These are phyloP conservation scores for Phaetusa simplex DNA, from an alignment of 2,113 vertebrate species.

Conservation along the genomic window DNA sequence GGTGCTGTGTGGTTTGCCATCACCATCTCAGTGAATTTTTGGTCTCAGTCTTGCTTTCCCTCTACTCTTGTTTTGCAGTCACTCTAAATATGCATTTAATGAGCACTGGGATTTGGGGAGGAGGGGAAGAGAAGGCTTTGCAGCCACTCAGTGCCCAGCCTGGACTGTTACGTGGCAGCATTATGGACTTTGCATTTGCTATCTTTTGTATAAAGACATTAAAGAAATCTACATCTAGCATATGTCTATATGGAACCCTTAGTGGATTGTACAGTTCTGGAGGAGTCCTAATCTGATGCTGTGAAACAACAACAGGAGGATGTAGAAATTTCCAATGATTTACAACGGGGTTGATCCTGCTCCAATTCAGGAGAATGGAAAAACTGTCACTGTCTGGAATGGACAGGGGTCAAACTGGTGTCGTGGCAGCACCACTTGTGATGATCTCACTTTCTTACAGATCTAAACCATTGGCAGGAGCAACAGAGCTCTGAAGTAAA, in stretches of 20 bases:
- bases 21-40: not conserved
- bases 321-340: slow-evolving; percentile 1
- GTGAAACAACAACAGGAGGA: not conserved
- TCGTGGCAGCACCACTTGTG: not conserved
- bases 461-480: slow-evolving; percentile 10
- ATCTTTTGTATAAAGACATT: not conserved
- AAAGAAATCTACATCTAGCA: not conserved
- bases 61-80: not conserved
- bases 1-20: not conserved
- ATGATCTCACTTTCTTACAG: slow-evolving; percentile 35
- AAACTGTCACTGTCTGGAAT: not conserved
- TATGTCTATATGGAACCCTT: not conserved
- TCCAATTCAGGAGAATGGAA: not conserved
- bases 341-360: not conserved
- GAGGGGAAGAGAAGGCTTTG: not conserved
- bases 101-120: not conserved
- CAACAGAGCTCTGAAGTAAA: slow-evolving; percentile 30
- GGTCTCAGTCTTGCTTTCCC: not conserved
- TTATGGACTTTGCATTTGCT: not conserved
- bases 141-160: not conserved
- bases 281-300: not conserved
- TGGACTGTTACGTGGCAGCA: not conserved
- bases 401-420: not conserved
- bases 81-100: not conserved
- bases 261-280: not conserved